These are phyloP conservation scores for Heterochromis multidens DNA, from an alignment of 2,113 vertebrate genomes.

Conservation along the genomic window DNA sequence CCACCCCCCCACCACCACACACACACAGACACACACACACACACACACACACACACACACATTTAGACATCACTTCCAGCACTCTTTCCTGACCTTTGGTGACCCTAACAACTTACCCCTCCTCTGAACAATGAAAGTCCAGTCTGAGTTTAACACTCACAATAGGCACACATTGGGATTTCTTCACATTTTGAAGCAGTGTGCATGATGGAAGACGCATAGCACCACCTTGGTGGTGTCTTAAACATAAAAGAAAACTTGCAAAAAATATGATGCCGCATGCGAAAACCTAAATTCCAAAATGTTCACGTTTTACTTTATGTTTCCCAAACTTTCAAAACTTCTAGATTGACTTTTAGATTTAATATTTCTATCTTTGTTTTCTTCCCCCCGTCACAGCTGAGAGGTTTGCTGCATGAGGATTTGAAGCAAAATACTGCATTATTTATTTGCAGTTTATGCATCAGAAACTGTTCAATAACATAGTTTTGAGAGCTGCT, in stretches of 20 bases:
- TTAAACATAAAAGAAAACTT: not conserved
- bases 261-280: not conserved
- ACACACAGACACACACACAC: not conserved
- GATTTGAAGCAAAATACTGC: not conserved
- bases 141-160: not conserved
- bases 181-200: not conserved
- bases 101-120: not conserved
- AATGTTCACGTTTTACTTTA: not conserved
- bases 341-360: not conserved
- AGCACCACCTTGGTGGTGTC: not conserved
- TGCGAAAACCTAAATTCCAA: not conserved
- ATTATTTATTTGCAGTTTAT: not conserved
- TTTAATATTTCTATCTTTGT: no score
- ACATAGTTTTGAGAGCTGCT: not conserved
- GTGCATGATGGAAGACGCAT: not conserved
- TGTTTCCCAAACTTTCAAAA: not conserved
- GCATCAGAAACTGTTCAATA: not conserved
- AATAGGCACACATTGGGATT: not conserved
- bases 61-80: not conserved
- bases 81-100: not conserved
- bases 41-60: not conserved
- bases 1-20: rapidly evolving
- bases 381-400: no score
- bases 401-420: no score
- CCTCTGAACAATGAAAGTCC: not conserved